Evolutionary conservation across 2,888 invertebrate species (phyloP), one percentile per base, ranked within the genome.

Genomic region (Hydraecia micacea): DNA sequence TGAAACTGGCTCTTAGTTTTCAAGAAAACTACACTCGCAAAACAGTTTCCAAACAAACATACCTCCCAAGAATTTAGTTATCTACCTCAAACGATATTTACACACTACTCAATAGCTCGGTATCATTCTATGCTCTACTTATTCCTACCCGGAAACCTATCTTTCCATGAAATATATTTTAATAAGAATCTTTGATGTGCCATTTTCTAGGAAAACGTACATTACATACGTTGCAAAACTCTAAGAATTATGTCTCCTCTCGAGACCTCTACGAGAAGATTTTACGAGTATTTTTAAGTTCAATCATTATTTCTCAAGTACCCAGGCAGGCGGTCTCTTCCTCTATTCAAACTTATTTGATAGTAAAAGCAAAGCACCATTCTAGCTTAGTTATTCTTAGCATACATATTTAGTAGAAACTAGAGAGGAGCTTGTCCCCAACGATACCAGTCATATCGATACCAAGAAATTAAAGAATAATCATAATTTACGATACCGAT

Each of bases 221-320:
- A 5, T 11, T 63, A 11, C 6, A 0, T 25, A 63, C 11, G 36
- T 36, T 65, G n/a, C 25, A 46, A 49, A 72, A 32, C 25, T 46
- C 13, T n/a, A 36, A 2, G 21, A 52, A 52, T 28, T 46, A 65
- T 21, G n/a, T 58, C 55, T n/a, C 5, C 1, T 58, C n/a, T 58
- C n/a, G 55, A 58, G n/a, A n/a, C 11, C n/a, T 58, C 4, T n/a
- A 58, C 11, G 55, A n/a, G 13, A 49, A 49, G 1, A 49, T 66
- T 18, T 11, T 73, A 49, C 13, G 49, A 39, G 67, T 21, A 52
- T 52, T 73, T 66, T 73, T 73, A n/a, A 36, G 36, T 46, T 63
- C 46, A n/a, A n/a, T 46, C 62, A 32, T 62, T 63, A 32, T 62
- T 32, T 62, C 18, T 36, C 32, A 49, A 73, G 49, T 36, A 65